Evolutionary conservation across 2,888 invertebrate species (phyloP).

Genomic region (Perizoma flavofasciatum): DNA sequence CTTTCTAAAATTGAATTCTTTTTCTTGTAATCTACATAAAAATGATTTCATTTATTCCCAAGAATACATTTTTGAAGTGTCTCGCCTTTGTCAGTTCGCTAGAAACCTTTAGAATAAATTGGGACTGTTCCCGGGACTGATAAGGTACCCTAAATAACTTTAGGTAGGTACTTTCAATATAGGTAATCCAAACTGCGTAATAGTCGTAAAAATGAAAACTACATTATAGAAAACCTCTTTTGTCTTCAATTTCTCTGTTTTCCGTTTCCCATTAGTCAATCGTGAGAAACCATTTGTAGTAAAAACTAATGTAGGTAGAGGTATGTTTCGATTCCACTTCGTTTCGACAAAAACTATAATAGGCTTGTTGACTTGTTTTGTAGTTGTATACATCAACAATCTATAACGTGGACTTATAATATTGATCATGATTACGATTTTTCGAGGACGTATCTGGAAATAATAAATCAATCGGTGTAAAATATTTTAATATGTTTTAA

Average conservation of each 20-base stretch:
- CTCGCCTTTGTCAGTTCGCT: no score
- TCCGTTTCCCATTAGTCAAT: slow-evolving; percentile 42
- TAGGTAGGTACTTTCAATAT: no score
- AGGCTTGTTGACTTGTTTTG: slow-evolving; percentile 6
- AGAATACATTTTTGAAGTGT: no score
- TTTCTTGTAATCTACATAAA: no score
- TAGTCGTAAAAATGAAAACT: slow-evolving; percentile 20
- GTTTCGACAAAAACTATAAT: slow-evolving; percentile 13
- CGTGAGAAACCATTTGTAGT: slow-evolving; percentile 39
- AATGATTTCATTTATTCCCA: no score
- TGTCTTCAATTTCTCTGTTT: slow-evolving; percentile 34
- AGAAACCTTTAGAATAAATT: no score
- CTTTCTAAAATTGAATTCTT: no score
- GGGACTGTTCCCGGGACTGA: neutral
- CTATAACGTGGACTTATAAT: slow-evolving; percentile 7
- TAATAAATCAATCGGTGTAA: slow-evolving; percentile 7
- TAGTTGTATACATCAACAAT: slow-evolving; percentile 2
- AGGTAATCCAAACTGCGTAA: no score
- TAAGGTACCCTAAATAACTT: neutral
- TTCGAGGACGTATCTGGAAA: slow-evolving; percentile 1
- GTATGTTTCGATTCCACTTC: slow-evolving; percentile 14
- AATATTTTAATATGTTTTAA: slow-evolving; percentile 1
- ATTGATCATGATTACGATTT: slow-evolving; percentile 5
- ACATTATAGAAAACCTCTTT: slow-evolving; percentile 24
- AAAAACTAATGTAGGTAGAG: slow-evolving; percentile 7